A percentile compares a stretch with the other conserved stretches of the same genome.
Evolutionary conservation across 2,888 invertebrate genomes (phyloP).

Genomic region (Microlaimidae sp.): DNA sequence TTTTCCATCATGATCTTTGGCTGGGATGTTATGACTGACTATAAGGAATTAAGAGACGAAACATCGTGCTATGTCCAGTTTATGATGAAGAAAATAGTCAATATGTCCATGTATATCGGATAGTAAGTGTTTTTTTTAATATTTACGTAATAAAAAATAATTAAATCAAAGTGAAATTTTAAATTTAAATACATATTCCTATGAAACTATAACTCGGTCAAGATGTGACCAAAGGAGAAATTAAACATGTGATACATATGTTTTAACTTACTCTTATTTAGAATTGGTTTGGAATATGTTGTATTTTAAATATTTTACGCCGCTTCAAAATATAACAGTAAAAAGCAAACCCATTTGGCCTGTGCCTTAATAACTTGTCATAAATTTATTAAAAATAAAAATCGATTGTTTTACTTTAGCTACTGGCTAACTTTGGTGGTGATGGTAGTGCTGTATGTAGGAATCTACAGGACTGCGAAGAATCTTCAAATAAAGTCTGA

Average conservation of each 20-base stretch:
- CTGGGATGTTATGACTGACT: constrained; percentile 93
- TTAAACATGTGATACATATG: too few relatives aligned
- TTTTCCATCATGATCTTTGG: constrained; percentile 97
- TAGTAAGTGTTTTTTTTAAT: constrained; percentile 9
- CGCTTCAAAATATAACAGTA: too few relatives aligned
- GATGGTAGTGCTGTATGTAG: constrained; percentile 81
- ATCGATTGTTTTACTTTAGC: too few relatives aligned
- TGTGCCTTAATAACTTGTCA: too few relatives aligned
- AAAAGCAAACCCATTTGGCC: too few relatives aligned
- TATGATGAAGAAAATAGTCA: constrained; percentile 86
- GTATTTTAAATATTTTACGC: too few relatives aligned
- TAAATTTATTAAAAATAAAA: too few relatives aligned
- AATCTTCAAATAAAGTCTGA: constrained; percentile 93
- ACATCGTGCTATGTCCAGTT: constrained; percentile 91
- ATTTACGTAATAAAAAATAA: constrained; percentile 5
- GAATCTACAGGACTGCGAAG: constrained; percentile 89
- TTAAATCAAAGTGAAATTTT: constrained; percentile 10
- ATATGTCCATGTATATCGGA: constrained; percentile 82
- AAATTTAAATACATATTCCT: neutral
- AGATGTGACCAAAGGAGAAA: too few relatives aligned
- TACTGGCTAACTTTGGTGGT: constrained; percentile 94
- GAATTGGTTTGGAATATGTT: too few relatives aligned
- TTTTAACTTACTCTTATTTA: too few relatives aligned
- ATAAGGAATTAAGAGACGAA: constrained; percentile 54
- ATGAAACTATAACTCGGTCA: neutral